Conservation (phyloP, 2,888 invertebrate species). For the Fabriciana adippe region DNA sequence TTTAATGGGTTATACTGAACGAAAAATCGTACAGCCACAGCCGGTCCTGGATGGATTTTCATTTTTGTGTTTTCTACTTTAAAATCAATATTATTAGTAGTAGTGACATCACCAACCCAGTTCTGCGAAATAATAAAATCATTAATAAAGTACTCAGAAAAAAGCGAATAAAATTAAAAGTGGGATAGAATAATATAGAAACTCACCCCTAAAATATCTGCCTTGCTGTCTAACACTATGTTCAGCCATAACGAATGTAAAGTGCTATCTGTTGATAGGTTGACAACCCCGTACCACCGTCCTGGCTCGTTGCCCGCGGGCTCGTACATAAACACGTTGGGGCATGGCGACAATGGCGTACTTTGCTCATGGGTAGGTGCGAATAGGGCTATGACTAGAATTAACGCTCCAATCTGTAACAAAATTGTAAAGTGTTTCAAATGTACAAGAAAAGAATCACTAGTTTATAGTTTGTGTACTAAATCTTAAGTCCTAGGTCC, state of each 20-base stretch:
- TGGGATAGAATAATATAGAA: neutral
- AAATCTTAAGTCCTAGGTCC: too few relatives aligned
- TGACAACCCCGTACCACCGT: constrained; percentile 84
- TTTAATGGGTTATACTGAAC: constrained; percentile 80
- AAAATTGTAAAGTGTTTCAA: neutral
- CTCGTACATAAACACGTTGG: constrained; percentile 83
- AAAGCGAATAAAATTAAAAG: neutral
- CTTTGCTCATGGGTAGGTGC: constrained; percentile 57
- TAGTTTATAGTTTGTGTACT: too few relatives aligned
- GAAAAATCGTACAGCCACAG: constrained; percentile 81
- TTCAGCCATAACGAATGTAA: constrained; percentile 83
- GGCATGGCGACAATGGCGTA: constrained; percentile 79
- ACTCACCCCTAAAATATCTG: constrained; percentile 84
- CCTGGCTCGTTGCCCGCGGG: constrained; percentile 77
- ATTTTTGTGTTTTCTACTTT: constrained; percentile 82
- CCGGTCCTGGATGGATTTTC: constrained; percentile 80
- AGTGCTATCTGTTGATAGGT: constrained; percentile 79
- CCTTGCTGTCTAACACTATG: constrained; percentile 81
- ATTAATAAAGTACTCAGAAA: neutral
- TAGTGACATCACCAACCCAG: constrained; percentile 83
- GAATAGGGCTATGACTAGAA: constrained; percentile 54
- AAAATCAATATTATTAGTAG: constrained; percentile 82
- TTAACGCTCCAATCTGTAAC: constrained; percentile 50
- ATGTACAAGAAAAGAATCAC: too few relatives aligned
- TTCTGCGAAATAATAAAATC: constrained; percentile 61